phyloP scores from a whole-genome alignment of 2,888 invertebrate genomes.

The Cecidostiba fungosa region DNA sequence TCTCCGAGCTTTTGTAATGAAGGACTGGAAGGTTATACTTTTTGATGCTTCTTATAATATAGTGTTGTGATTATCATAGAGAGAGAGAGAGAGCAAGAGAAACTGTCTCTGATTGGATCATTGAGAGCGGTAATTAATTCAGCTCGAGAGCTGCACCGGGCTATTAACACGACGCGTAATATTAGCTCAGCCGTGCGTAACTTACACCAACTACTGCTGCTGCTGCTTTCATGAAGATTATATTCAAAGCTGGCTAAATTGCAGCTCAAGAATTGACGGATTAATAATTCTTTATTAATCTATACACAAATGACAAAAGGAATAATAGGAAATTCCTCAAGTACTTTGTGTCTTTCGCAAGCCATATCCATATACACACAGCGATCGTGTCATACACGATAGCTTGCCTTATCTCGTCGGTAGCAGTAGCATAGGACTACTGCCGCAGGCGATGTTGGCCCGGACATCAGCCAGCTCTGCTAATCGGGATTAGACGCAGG shows the following conservation, averaged over 20 bases:
- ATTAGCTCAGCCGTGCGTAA: neutral
- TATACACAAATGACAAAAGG: too few species aligned
- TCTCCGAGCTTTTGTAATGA: neutral
- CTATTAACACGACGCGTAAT: neutral
- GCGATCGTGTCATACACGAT: slow-evolving; percentile 22
- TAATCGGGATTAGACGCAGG: slow-evolving; percentile 19
- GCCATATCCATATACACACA: neutral
- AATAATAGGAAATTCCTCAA: too few species aligned
- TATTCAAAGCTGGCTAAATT: neutral
- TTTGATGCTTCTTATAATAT: too few species aligned
- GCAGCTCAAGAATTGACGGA: neutral
- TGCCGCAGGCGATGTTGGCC: neutral
- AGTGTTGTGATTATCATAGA: neutral
- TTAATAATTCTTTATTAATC: too few species aligned
- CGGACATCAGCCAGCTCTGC: neutral
- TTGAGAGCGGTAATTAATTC: neutral
- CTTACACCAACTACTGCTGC: neutral
- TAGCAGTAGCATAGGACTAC: slow-evolving; percentile 11
- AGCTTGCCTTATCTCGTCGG: slow-evolving; percentile 35
- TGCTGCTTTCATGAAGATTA: neutral
- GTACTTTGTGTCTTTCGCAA: neutral
- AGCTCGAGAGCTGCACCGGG: neutral
- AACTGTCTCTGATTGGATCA: neutral
- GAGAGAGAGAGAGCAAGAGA: neutral
- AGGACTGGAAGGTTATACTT: neutral